Evolutionary conservation across 2,888 invertebrate genomes (phyloP), one percentile per base, ranked within the genome.

Genomic region (Lathronympha strigana): DNA sequence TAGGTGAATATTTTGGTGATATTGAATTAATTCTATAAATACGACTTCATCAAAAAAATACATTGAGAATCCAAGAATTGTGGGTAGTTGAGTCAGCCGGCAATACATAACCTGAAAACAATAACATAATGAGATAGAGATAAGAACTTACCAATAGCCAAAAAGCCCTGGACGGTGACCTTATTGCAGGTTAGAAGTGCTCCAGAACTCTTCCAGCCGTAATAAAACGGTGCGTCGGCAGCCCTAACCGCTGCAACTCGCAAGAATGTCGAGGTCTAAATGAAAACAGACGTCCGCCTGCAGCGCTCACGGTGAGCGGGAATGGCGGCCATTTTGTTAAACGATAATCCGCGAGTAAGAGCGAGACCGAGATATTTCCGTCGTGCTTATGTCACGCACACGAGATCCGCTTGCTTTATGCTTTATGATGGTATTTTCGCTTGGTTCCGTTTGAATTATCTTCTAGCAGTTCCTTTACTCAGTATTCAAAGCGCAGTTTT

Each of bases 271-370:
- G 60, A 53, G 58, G 36, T 60, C 53, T 31, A 60, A 60, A 60
- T 53, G 64, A 45, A 43, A 15, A 33, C 40, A 61, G 60, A 50
- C 66, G 66, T 66, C 66, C 40, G 61, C 28, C 47, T 54, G 60
- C 54, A 33, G 47, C 38, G 61, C 60, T 38, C 53, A 36, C 61
- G 45, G 53, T 51, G 62, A 63, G 45, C 67, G 72, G 70, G 68
- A 71, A 62, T 67, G 71, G 71, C 76, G 80, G 90, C 90, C 90
- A 89, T 90, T 78, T 90, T 90, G 89, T 88, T 71, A 73, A 76
- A 55, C 68, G 61, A 66, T 66, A 70, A 61, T 73, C 73, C 83
- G 76, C 74, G 82, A 87, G 82, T 77, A 74, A 70, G 81, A 89
- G 76, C 64, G 82, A 77, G 82, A 83, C 54, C 68, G 69, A 51